Evolutionary conservation across 2,888 invertebrate genomes (phyloP), one percentile per base, ranked within the genome.

Genomic region (Calliopum simillimum): DNA sequence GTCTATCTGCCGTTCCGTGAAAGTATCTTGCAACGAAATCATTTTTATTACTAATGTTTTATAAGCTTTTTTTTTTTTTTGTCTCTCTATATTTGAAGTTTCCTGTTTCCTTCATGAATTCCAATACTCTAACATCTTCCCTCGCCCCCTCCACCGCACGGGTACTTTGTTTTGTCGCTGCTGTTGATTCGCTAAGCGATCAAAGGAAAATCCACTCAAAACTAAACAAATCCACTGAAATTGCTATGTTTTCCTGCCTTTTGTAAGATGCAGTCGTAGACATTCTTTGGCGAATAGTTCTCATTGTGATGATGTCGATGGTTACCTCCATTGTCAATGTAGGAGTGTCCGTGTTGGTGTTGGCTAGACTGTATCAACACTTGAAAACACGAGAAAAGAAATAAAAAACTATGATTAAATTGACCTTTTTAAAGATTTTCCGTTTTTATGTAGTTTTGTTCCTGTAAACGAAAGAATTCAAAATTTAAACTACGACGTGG

Each of bases 31-130:
- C 47, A 58, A 75, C 79, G 78, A 77, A 81, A 77, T 81, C 76
- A 79, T 81, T 80, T 80, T 80, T 79, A 79, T 80, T 80, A 77
- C 77, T 79, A 76, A 71, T 77, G 76, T 78, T 78, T 79, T 33
- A 8, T 5, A 8, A 33, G 8, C 33, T 33, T 33, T 33, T 33
- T 33, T 33, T n/a, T n/a, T n/a, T n/a, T n/a, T n/a, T n/a, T n/a
- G n/a, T n/a, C 33, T 33, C 33, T 33, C 4, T 33, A 33, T 33
- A 8, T 33, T 78, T 41, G 62, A 47, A 76, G 78, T 76, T 80
- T 79, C 78, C 79, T 66, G 75, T 74, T 74, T 66, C 21, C 49
- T 21, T 47, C 53, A 53, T 67, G 46, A 33, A 33, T 33, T 33
- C 33, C 33, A 33, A 33, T 33, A n/a, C 33, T 33, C 33, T 33